Evolutionary conservation across 2,888 invertebrate genomes (phyloP), one percentile per base, ranked within the genome.

Genomic region (Flexamia atlantica): DNA sequence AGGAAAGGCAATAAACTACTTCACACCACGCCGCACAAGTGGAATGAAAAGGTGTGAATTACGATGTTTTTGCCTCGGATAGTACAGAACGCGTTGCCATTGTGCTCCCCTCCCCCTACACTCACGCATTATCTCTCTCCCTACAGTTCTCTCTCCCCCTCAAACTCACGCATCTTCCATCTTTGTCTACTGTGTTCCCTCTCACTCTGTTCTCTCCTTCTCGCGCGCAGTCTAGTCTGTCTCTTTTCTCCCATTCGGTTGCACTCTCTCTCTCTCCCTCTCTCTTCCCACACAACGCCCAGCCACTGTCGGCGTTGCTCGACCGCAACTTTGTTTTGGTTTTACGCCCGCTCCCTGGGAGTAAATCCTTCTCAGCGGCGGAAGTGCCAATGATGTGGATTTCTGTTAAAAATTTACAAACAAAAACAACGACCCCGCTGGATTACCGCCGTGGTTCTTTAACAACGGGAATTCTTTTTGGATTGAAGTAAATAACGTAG

Each of bases 371-470:
- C 57, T 46, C 14, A 17, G 14, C 12, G 10, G 28, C 64, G 25
- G 64, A 64, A 64, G 28, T 64, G 64, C 64, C 64, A 64, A 64
- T 64, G 30, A 28, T 30, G 64, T 30, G 64, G 64, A 64, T 64
- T 64, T 64, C 28, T 28, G 64, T 64, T 64, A 64, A 64, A 64
- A 64, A 64, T 64, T 64, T 17, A 64, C 64, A 64, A 64, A 64
- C 64, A 28, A 14, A 57, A 64, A 64, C 2, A 64, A 1, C 64
- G 20, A 3, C 57, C 12, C 28, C 25, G 14, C 30, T 30, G 64
- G 64, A 64, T 64, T 64, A 64, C 30, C 64, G 30, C 64, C 25
- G 28, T 53, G 53, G 7, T 53, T 53, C 53, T 53, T 9, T 46
- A 14, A 3, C 46, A 17, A 9, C 12, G 46, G 12, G 7, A 14